phyloP scores from a whole-genome alignment of 1,140 invertebrate genomes.

The Ceratina australensis region DNA sequence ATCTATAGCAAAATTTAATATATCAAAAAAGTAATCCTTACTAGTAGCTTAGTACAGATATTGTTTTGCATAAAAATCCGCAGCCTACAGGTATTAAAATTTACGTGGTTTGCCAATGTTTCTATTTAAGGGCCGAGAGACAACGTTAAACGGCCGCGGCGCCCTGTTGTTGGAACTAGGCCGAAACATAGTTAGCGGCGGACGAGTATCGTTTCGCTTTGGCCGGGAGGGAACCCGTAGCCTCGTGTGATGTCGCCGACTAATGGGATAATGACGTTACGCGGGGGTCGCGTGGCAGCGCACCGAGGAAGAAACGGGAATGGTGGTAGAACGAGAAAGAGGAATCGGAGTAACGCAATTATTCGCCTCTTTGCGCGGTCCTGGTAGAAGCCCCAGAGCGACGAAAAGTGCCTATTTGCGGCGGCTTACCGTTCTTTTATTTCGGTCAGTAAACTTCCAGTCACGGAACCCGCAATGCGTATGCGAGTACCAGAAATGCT shows the following conservation, averaged over 20 bases:
- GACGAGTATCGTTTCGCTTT: conserved; percentile 21
- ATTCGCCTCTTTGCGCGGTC: conserved; percentile 55
- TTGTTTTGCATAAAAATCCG: too few relatives aligned
- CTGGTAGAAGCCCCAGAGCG: conserved; percentile 42
- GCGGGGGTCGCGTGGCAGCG: conserved; percentile 56
- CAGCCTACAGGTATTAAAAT: too few relatives aligned
- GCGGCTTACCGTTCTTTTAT: conserved; percentile 25
- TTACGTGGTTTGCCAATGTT: too few relatives aligned
- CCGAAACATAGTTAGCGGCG: conserved; percentile 9
- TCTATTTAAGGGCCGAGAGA: too few relatives aligned
- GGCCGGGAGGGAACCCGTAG: conserved; percentile 20
- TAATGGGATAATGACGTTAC: conserved; percentile 72
- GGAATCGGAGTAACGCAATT: conserved; percentile 60
- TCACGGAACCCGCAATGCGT: conserved; percentile 18
- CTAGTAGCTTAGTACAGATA: too few relatives aligned
- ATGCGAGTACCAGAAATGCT: neutral
- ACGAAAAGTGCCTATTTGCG: conserved; percentile 28
- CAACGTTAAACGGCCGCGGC: conserved; percentile 36
- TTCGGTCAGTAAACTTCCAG: conserved; percentile 27
- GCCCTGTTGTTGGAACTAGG: conserved; percentile 28
- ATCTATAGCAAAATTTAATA: too few relatives aligned
- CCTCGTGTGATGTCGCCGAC: conserved; percentile 48
- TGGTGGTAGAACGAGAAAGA: conserved; percentile 7
- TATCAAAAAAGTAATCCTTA: too few relatives aligned
- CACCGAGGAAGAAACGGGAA: conserved; percentile 6